Base-by-base conservation (phyloP, 2,888 invertebrate genomes). In the Ceriagrion tenellum region DNA sequence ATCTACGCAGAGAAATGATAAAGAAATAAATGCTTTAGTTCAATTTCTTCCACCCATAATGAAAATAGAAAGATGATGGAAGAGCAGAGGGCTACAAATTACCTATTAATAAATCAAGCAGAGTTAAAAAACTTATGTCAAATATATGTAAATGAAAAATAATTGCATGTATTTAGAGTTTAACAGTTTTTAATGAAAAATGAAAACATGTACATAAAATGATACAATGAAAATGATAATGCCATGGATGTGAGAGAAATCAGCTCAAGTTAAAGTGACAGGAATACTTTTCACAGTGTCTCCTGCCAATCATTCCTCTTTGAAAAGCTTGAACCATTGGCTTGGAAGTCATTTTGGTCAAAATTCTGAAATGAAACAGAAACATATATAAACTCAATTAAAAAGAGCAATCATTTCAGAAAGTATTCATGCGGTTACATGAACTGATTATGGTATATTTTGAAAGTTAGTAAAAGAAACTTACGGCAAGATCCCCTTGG, bases 221-320 rank as follows among this genome's bases (percentile, higher is more conserved):
- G 89, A 89, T n/a, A 26, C 4, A 10, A 26, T 18, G 18, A n/a
- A 13, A 55, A 26, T 20, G 47, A 88, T 16, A 89, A 55, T 26
- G 55, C 3, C 23, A n/a, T n/a, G 55, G n/a, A 26, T n/a, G n/a
- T 55, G 55, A 55, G 26, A 55, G 4, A 16, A 16, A 89, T 89
- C 89, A 89, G n/a, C 89, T 89, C 26, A 26, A 55, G 55, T 12
- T 12, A n/a, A 89, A 0, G 23, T n/a, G 47, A n/a, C 89, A 89
- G 55, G 47, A 26, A 89, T 89, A 89, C n/a, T 89, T 89, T 89
- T 89, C 89, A 89, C 89, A 89, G 26, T n/a, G 26, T 35, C 26
- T 55, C 55, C 26, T 89, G 8, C 89, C 89, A 55, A n/a, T 89
- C 89, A 89, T 3, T 55, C 89, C 89, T 26, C 23, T 89, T 20